These are phyloP conservation scores for Sebastes kiyomatsui DNA, from an alignment of 2,797 vertebrate species.

Conservation along the genomic window DNA sequence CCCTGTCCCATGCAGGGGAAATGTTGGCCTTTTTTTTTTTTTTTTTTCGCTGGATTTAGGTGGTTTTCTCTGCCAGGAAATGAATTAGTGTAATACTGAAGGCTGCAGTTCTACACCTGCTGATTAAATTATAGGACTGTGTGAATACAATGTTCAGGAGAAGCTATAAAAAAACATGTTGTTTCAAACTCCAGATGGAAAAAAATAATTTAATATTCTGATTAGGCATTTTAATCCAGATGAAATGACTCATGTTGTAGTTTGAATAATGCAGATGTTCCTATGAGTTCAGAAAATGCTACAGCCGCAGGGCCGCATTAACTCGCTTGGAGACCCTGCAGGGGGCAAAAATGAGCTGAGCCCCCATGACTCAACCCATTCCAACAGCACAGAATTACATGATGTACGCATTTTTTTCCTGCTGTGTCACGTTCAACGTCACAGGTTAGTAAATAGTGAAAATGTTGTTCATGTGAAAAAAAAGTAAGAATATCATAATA, in stretches of 20 bases:
- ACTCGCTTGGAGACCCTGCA: fast-evolving
- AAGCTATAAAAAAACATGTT: background rate
- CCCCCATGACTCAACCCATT: background rate
- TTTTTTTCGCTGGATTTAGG: background rate
- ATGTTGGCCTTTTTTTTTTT: constrained; percentile 6
- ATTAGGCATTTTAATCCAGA: too few species aligned
- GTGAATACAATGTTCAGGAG: background rate
- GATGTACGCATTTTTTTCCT: too few species aligned
- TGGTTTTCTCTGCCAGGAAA: background rate
- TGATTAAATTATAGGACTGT: background rate
- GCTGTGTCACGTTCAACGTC: too few species aligned
- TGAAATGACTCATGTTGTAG: background rate
- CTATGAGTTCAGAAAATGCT: background rate
- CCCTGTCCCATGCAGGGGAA: constrained; percentile 28
- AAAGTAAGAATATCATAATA: too few species aligned
- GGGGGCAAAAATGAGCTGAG: background rate
- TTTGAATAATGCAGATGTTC: background rate
- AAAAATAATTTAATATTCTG: background rate
- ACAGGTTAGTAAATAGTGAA: too few species aligned
- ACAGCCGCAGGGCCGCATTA: background rate
- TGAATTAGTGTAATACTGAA: background rate
- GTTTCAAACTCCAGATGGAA: background rate
- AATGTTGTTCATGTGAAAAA: too few species aligned
- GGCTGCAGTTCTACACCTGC: background rate
- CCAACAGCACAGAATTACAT: too few species aligned